Percentiles rank a stretch among this genome's conserved stretches.
These are phyloP conservation scores for Toxostoma redivivum DNA, from an alignment of 2,113 vertebrate genomes.

Conservation along the genomic window DNA sequence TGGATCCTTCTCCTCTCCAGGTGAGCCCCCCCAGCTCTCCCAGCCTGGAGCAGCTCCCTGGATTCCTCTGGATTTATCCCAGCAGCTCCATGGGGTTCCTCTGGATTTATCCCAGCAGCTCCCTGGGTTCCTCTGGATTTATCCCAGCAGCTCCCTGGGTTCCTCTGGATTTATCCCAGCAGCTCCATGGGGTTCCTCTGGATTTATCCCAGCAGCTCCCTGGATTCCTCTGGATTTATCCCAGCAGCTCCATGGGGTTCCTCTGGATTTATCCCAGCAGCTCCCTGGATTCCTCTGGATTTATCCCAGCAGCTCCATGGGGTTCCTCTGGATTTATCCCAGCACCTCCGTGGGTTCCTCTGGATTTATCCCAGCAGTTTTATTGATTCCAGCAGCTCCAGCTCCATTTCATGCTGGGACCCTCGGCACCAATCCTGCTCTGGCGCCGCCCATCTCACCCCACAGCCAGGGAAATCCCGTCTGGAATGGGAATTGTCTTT, in stretches of 20 bases:
- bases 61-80: rapidly evolving
- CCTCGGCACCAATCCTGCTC: too few relatives aligned
- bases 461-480: rapidly evolving
- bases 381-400: background rate
- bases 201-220: rapidly evolving
- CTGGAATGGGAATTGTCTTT: background rate
- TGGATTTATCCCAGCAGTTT: background rate
- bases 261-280: background rate
- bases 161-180: background rate
- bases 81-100: rapidly evolving
- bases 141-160: rapidly evolving
- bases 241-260: rapidly evolving
- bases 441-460: rapidly evolving
- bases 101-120: background rate
- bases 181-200: rapidly evolving
- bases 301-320: rapidly evolving
- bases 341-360: background rate
- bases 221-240: rapidly evolving
- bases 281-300: rapidly evolving
- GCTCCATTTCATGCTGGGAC: rapidly evolving
- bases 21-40: background rate
- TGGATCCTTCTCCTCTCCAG: background rate
- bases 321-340: rapidly evolving
- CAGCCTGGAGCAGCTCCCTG: background rate
- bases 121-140: rapidly evolving